Evolutionary conservation across 2,888 invertebrate species (phyloP).

Genomic region (Sicus ferrugineus): DNA sequence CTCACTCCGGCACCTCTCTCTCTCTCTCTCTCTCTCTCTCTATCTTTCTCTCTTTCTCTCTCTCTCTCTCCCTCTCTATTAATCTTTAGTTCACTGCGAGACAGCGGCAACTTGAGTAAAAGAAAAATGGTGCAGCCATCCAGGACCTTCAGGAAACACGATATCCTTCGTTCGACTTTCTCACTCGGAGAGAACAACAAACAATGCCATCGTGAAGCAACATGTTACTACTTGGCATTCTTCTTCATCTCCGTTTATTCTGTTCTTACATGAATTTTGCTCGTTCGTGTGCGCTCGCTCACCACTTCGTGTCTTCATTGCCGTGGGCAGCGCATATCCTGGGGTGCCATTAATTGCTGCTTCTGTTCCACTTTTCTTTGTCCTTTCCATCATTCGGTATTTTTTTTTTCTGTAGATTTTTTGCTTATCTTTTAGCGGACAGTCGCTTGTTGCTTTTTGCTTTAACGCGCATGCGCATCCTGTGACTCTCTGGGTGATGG

Average conservation of each 20-base stretch:
- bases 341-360: slow-evolving; percentile 35
- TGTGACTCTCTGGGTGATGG: not conserved
- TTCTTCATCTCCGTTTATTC: slow-evolving; percentile 31
- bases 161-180: not conserved
- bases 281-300: not conserved
- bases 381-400: not conserved
- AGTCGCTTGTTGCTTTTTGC: slow-evolving; percentile 34
- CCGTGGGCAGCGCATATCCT: slow-evolving; percentile 26
- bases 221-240: slow-evolving; percentile 24
- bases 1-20: too few species aligned
- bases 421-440: not conserved
- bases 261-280: slow-evolving; percentile 20
- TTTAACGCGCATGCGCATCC: slow-evolving; percentile 27
- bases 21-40: not conserved
- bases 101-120: too few species aligned
- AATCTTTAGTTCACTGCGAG: not conserved
- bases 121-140: slow-evolving; percentile 21
- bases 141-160: slow-evolving; percentile 18
- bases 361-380: slow-evolving; percentile 33
- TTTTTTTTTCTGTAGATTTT: not conserved
- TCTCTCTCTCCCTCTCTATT: not conserved
- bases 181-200: slow-evolving; percentile 11
- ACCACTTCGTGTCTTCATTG: not conserved
- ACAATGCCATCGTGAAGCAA: slow-evolving; percentile 21
- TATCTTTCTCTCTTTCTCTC: not conserved